These are phyloP conservation scores for Macroramphosus scolopax DNA, from an alignment of 2,797 vertebrate genomes.

Conservation along the genomic window DNA sequence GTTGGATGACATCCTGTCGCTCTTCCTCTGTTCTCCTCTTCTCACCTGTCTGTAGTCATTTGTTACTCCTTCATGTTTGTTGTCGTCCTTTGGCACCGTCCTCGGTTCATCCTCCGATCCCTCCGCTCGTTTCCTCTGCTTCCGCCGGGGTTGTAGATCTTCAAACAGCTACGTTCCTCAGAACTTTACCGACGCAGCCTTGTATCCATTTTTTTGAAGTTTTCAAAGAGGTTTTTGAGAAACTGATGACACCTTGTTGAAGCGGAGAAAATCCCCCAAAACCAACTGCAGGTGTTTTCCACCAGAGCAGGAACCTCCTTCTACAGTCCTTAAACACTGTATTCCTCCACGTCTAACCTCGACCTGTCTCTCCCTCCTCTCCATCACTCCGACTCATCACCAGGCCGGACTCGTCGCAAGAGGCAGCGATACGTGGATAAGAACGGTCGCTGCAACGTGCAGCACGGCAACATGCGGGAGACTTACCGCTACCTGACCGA, in stretches of 20 bases:
- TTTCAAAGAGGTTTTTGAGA: constrained; percentile 6
- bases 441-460: constrained; percentile 92
- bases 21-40: constrained; percentile 27
- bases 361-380: too few relatives aligned
- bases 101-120: constrained; percentile 30
- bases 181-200: constrained; percentile 3
- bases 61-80: constrained; percentile 3
- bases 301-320: not conserved
- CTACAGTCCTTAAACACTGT: not conserved
- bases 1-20: constrained; percentile 35
- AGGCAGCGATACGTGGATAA: constrained; percentile 96
- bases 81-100: constrained; percentile 34
- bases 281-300: not conserved
- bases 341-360: too few relatives aligned
- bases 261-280: not conserved
- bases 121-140: constrained; percentile 13
- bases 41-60: constrained; percentile 49
- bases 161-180: constrained; percentile 29
- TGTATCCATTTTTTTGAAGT: constrained; percentile 1
- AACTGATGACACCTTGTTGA: not conserved
- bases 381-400: not conserved
- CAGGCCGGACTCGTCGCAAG: constrained; percentile 76
- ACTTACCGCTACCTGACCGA: constrained; percentile 96
- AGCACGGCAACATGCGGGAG: constrained; percentile 92
- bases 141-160: constrained; percentile 19